These are phyloP conservation scores for Drosophila pegasa DNA, from an alignment of 2,888 invertebrate genomes.

Conservation along the genomic window DNA sequence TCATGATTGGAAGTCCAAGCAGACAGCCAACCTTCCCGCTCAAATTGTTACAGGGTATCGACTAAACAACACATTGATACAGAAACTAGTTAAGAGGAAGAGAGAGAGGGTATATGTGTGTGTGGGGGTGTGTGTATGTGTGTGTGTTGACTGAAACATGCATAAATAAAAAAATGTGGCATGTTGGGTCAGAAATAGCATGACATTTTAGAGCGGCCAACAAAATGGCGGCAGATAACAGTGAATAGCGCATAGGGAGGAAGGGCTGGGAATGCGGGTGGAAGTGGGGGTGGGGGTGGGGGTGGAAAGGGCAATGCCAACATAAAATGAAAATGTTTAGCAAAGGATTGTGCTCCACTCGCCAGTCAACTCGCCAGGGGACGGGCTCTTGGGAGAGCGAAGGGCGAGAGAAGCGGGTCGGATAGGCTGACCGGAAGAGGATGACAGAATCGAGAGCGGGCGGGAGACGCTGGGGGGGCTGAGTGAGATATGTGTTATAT, in stretches of 20 bases:
- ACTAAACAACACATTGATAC: constrained; percentile 2
- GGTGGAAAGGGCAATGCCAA: constrained; percentile 16
- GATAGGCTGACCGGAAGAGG: constrained; percentile 3
- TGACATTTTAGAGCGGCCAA: constrained; percentile 70
- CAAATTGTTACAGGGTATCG: constrained; percentile 19
- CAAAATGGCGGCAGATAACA: constrained; percentile 75
- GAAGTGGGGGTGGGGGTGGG: not conserved
- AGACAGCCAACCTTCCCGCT: not conserved
- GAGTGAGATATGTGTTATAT: constrained; percentile 7
- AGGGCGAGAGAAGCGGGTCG: not conserved
- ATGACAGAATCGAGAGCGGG: not conserved
- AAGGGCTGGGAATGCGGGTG: not conserved
- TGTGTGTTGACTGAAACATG: constrained; percentile 44
- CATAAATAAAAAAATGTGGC: constrained; percentile 79
- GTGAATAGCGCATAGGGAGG: constrained; percentile 12
- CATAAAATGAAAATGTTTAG: constrained; percentile 73
- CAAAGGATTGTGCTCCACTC: constrained; percentile 52
- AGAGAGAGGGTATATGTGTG: not conserved
- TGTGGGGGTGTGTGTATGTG: not conserved
- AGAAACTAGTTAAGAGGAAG: constrained; percentile 12
- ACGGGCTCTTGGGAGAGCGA: not conserved
- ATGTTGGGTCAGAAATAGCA: constrained; percentile 80
- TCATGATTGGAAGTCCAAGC: not conserved
- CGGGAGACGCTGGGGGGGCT: not conserved
- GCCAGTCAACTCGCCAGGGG: constrained; percentile 10